Conservation (phyloP, 1,140 invertebrate species). For the Probaryconus sp. region DNA sequence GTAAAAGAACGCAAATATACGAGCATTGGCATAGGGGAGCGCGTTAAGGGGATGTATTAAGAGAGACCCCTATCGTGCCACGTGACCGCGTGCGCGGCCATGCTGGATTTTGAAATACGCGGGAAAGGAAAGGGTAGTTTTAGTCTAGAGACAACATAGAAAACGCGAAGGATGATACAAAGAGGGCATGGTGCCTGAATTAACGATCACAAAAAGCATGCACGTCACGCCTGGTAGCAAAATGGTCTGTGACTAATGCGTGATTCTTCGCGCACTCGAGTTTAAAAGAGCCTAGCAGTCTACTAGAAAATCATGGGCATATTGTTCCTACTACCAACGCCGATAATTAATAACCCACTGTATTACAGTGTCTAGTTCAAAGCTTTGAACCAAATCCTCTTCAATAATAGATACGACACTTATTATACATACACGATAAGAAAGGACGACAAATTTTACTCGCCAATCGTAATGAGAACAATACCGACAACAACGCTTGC, state of each 20-base stretch:
- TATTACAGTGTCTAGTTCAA: no score
- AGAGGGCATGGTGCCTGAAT: conserved; percentile 66
- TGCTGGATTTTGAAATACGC: conserved; percentile 72
- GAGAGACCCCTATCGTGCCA: conserved; percentile 72
- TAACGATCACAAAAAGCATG: conserved; percentile 74
- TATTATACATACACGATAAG: conserved; percentile 40
- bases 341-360: conserved; percentile 73
- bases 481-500: no score
- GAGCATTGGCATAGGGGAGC: conserved; percentile 39
- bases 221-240: conserved; percentile 76
- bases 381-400: conserved; percentile 46
- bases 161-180: conserved; percentile 62
- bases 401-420: conserved; percentile 29
- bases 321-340: conserved; percentile 63
- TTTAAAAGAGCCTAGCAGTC: conserved; percentile 53
- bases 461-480: conserved; percentile 46
- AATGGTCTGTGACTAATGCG: conserved; percentile 77
- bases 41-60: conserved; percentile 67
- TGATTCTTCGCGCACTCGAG: conserved; percentile 66
- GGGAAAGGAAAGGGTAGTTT: conserved; percentile 62
- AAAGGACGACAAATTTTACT: conserved; percentile 57
- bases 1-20: conserved; percentile 26
- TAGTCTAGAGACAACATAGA: conserved; percentile 32
- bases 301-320: conserved; percentile 73
- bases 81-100: conserved; percentile 70